Base-by-base conservation (phyloP, 1,140 invertebrate genomes). In the Drosophila mojavensis region DNA sequence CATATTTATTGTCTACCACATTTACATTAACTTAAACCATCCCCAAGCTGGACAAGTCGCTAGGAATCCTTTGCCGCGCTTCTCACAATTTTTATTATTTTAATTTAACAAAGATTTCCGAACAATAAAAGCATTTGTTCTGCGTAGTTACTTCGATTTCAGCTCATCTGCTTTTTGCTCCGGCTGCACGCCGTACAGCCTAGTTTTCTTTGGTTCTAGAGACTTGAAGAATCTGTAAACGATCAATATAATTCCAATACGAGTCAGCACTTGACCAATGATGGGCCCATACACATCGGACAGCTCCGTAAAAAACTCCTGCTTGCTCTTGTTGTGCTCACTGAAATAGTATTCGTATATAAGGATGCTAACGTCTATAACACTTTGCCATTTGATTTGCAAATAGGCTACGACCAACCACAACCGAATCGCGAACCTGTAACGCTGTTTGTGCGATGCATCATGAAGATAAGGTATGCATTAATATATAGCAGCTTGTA, bases 1-100 rank as follows among this genome's bases (percentile, higher is more conserved):
- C 26, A 68, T 88, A 3, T 89, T 58, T 28, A 55, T 88, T 4
- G 73, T 88, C 7, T 83, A 78, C 39, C 65, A 36, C 10, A 77
- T 88, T 20, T 88, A 83, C 41, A 6, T 15, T 1, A 69, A 74
- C 15, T 6, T 88, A 13, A 36, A n/a, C 0, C 26, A 41, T 15
- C 51, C 0, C n/a, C 4, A 17, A 47, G 3, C 5, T n/a, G 17
- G n/a, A 11, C 15, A 43, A 41, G 41, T 1, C 13, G 5, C 33
- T 6, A 33, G 13, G 1, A 56, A 30, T 26, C 4, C 41, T 0
- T 26, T 68, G 30, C 26, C 56, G 30, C 30, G 17, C 10, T 63
- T 60, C 43, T 54, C 43, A 41, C 51, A 47, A 13, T 1, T 15
- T 51, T 41, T 70, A 55, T 41, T 70, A 53, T 63, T 58, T 48